Conservation (phyloP, 92 coral and sea anemone genomes). For the Parazoanthus atlanticus region DNA sequence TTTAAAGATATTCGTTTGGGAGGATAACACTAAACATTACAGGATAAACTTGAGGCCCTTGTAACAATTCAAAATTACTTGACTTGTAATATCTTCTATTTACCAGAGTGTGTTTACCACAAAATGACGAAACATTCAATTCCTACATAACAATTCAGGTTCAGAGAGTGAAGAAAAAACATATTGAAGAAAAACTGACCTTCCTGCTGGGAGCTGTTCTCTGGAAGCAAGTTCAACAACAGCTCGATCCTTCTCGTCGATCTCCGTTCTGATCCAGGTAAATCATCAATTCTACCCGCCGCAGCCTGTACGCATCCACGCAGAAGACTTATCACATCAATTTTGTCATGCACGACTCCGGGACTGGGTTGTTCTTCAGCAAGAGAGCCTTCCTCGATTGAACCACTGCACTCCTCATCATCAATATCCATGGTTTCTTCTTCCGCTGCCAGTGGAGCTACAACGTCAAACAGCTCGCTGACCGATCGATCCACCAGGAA, state of each 20-base stretch:
- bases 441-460: slow-evolving; percentile 41
- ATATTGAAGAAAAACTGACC: not conserved
- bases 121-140: not conserved
- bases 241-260: slow-evolving; percentile 80
- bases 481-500: slow-evolving; percentile 76
- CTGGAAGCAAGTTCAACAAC: slow-evolving; percentile 68
- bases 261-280: slow-evolving; percentile 56
- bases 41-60: too few relatives aligned
- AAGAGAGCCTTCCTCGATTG: not conserved
- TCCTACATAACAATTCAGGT: not conserved
- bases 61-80: too few relatives aligned
- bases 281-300: slow-evolving; percentile 75
- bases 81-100: not conserved
- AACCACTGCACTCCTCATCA: slow-evolving; percentile 13
- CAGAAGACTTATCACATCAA: slow-evolving; percentile 57
- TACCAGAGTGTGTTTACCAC: too few relatives aligned
- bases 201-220: slow-evolving; percentile 39
- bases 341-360: slow-evolving; percentile 34
- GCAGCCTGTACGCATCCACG: slow-evolving; percentile 82
- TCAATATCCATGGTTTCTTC: slow-evolving; percentile 56
- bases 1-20: not conserved
- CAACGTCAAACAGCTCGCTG: slow-evolving; percentile 68
- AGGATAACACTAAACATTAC: not conserved
- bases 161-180: too few relatives aligned
- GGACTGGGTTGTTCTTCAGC: not conserved